Conservation (phyloP, 2,888 invertebrate genomes). For the Mantis religiosa region DNA sequence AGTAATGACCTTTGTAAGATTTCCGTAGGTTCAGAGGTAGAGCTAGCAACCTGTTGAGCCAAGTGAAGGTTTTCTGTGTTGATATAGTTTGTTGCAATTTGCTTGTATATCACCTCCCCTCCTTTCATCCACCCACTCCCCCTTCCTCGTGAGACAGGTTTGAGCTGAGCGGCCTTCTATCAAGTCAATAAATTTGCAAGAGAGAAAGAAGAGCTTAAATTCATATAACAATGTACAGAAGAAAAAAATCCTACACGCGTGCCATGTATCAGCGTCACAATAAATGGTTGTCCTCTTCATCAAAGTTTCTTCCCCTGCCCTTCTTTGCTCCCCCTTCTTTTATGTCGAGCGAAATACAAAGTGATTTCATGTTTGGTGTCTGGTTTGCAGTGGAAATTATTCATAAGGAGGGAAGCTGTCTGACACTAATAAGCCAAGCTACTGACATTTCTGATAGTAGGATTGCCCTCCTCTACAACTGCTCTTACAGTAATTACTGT, state of each 20-base stretch:
- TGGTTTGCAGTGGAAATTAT: conserved; percentile 29
- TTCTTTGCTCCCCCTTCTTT: not conserved
- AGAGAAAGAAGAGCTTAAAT: not conserved
- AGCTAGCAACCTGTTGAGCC: not conserved
- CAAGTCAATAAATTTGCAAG: not conserved
- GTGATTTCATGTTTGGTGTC: conserved; percentile 29
- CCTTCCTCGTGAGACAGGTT: not conserved
- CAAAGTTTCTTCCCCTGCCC: not conserved
- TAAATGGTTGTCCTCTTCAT: not conserved
- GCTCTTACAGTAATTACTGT: conserved; percentile 19
- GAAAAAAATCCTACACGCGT: not conserved
- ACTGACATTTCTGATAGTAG: conserved; percentile 14
- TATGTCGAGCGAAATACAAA: not conserved
- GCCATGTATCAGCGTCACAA: not conserved
- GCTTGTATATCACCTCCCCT: not conserved
- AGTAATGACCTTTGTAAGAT: too few species aligned
- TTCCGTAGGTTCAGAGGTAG: not conserved
- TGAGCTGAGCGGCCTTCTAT: not conserved
- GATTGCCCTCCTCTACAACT: not conserved
- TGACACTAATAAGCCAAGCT: conserved; percentile 17
- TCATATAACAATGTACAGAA: not conserved
- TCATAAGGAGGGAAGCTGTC: conserved; percentile 19
- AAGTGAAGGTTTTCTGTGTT: not conserved
- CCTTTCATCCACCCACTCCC: not conserved
- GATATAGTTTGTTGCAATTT: not conserved